These are phyloP conservation scores for Eubucco bourcierii DNA, from an alignment of 2,113 vertebrate genomes.

Conservation along the genomic window DNA sequence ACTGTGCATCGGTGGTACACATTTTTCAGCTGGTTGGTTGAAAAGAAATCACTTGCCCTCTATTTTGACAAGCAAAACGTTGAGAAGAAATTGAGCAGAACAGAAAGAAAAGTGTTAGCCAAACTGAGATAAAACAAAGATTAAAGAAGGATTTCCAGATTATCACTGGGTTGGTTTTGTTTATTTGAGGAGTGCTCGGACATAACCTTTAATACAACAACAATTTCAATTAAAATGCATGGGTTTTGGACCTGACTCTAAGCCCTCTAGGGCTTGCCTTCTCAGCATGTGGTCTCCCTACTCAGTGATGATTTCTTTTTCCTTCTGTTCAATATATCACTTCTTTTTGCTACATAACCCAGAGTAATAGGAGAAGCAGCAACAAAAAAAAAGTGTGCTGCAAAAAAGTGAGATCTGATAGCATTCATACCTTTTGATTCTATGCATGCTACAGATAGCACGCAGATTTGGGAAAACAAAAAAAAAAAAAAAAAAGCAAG, in stretches of 20 bases:
- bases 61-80: slow-evolving; percentile 5
- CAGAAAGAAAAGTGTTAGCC: slow-evolving; percentile 19
- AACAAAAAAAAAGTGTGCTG: not conserved
- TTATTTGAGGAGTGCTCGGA: not conserved
- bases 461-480: too few relatives aligned
- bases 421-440: too few relatives aligned
- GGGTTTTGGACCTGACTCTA: not conserved
- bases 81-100: slow-evolving; percentile 5
- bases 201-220: not conserved
- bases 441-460: not conserved
- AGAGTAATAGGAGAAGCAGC: not conserved
- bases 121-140: slow-evolving; percentile 57
- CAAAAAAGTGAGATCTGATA: not conserved
- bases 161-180: not conserved
- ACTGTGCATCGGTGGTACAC: not conserved
- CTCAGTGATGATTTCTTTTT: not conserved
- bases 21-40: not conserved
- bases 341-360: not conserved
- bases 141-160: slow-evolving; percentile 16
- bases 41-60: slow-evolving; percentile 1
- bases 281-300: not conserved
- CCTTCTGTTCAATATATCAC: not conserved
- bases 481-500: not conserved
- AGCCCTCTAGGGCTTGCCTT: not conserved
- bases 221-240: not conserved